phyloP scores from a whole-genome alignment of 2,797 vertebrate genomes.

The Loris lydekkerianus region DNA sequence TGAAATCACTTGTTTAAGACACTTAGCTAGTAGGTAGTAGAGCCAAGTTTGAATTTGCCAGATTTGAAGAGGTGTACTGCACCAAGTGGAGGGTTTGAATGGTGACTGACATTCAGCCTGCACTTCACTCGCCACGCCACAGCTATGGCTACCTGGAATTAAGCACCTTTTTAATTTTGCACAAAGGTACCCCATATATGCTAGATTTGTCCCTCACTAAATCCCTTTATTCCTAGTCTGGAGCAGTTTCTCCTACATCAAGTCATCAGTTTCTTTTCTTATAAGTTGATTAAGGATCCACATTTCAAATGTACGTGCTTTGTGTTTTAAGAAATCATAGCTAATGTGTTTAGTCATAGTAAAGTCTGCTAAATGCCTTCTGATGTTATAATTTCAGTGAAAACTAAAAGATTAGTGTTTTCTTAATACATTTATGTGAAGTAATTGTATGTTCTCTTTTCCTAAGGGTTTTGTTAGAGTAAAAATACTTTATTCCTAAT shows the following conservation, averaged over 20 bases:
- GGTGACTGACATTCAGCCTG: not conserved
- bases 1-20: conserved; percentile 48
- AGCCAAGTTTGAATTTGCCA: conserved; percentile 46
- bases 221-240: conserved; percentile 12
- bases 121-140: not conserved
- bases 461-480: conserved; percentile 32
- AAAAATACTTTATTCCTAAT: conserved; percentile 34
- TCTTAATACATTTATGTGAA: conserved; percentile 26
- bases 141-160: not conserved
- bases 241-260: conserved; percentile 31
- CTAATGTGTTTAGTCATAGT: not conserved
- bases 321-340: conserved; percentile 54
- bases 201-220: conserved; percentile 29
- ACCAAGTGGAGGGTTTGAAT: not conserved
- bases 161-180: conserved; percentile 19
- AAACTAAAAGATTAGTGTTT: conserved; percentile 31
- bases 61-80: not conserved
- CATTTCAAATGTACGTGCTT: conserved; percentile 9
- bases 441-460: conserved; percentile 12
- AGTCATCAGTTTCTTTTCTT: conserved; percentile 26
- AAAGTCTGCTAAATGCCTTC: conserved; percentile 54
- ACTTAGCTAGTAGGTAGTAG: not conserved
- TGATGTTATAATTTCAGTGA: conserved; percentile 18
- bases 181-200: not conserved
- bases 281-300: conserved; percentile 1